Conservation (phyloP, 2,797 vertebrate genomes). For the Masticophis lateralis region DNA sequence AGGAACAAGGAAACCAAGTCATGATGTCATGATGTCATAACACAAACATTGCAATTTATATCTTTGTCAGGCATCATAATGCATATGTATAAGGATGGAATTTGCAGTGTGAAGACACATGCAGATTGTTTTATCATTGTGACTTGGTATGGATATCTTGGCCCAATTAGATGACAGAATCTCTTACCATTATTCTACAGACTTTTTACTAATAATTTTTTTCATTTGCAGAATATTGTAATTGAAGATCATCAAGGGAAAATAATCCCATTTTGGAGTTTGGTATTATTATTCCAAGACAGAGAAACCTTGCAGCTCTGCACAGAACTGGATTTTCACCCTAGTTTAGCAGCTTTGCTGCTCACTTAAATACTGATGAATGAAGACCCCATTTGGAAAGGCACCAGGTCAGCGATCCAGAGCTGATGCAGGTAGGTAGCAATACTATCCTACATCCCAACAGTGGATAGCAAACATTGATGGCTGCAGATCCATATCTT, state of each 20-base stretch:
- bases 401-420: conserved; percentile 84
- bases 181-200: neutral
- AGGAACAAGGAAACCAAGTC: neutral
- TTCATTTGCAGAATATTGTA: conserved; percentile 67
- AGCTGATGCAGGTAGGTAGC: conserved; percentile 84
- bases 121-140: neutral
- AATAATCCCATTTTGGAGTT: conserved; percentile 52
- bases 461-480: neutral
- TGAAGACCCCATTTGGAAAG: conserved; percentile 97
- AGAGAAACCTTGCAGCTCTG: conserved; percentile 50
- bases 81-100: neutral
- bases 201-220: conserved; percentile 20
- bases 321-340: conserved; percentile 77
- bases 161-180: neutral
- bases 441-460: neutral
- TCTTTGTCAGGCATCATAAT: neutral
- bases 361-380: conserved; percentile 93
- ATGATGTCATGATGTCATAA: neutral
- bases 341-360: conserved; percentile 86
- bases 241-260: conserved; percentile 47
- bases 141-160: neutral
- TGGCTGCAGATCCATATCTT: neutral
- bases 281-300: conserved; percentile 50
- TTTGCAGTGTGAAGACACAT: neutral
- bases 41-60: neutral